These are phyloP conservation scores for Eclectus roratus DNA, from an alignment of 2,113 vertebrate genomes.

Conservation along the genomic window DNA sequence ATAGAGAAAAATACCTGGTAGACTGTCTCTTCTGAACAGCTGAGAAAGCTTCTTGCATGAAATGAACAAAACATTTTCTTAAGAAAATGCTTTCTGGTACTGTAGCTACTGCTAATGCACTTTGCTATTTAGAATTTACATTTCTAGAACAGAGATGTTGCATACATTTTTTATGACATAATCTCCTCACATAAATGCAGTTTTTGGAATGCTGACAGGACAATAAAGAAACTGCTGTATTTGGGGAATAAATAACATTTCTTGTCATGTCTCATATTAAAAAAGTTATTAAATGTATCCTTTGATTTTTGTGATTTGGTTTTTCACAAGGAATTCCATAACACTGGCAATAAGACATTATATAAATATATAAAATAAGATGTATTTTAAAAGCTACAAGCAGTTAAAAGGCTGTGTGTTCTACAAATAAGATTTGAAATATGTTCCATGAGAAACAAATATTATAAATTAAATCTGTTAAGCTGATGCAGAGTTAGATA, in stretches of 20 bases:
- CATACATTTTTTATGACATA: slow-evolving; percentile 72
- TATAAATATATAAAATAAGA: neutral
- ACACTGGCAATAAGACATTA: neutral
- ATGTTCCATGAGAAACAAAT: neutral
- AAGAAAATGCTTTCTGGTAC: neutral
- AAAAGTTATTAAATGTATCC: slow-evolving; percentile 62
- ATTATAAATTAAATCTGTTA: neutral
- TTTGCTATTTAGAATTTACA: slow-evolving; percentile 37
- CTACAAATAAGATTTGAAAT: slow-evolving; percentile 21
- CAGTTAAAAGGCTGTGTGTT: neutral
- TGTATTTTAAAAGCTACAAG: slow-evolving; percentile 4
- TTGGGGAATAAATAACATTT: slow-evolving; percentile 64
- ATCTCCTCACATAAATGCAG: slow-evolving; percentile 69
- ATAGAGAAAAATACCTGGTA: slow-evolving; percentile 4
- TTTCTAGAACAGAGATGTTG: slow-evolving; percentile 47
- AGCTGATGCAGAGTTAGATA: neutral
- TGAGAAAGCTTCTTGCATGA: neutral
- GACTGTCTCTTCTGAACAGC: neutral
- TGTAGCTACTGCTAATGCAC: neutral
- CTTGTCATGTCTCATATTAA: slow-evolving; percentile 32
- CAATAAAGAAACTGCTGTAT: slow-evolving; percentile 61
- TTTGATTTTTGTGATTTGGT: slow-evolving; percentile 18
- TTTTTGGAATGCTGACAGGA: slow-evolving; percentile 57
- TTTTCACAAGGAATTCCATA: neutral
- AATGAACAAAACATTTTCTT: neutral